Evolutionary conservation across 2,888 invertebrate genomes (phyloP), one percentile per base, ranked within the genome.

Genomic region (Camptogramma bilineatum): DNA sequence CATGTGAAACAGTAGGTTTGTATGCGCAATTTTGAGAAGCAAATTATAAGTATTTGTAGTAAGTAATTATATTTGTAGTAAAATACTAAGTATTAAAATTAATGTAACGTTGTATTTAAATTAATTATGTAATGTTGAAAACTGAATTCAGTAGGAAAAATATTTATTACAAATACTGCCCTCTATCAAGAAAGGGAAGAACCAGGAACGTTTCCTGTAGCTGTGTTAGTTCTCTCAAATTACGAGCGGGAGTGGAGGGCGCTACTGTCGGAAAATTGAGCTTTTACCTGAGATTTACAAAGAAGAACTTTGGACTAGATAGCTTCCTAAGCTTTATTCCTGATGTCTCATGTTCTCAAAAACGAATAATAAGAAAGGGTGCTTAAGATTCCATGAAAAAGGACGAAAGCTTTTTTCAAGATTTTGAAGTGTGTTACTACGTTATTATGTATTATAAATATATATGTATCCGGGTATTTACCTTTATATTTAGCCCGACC

Each of bases 131-230:
- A 4, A 2, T 4, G 4, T 24, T 24, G 34, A 34, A 34, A 2
- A 34, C 9, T 10, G 0, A 10, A 34, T 42, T 42, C 10, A 10
- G 4, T 28, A 31, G n/a, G 18, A 3, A 31, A 39, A 39, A 13
- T n/a, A 34, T 47, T 19, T 21, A 19, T 4, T 46, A n/a, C 16
- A 4, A 69, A 77, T 62, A 83, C 61, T 72, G 91, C 88, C 91
- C 86, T 85, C 91, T 91, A 69, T 60, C 69, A 8, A 19, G 72
- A 72, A 64, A 48, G 13, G 42, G 9, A 13, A 21, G 79, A 85
- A 90, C 87, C 81, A 74, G 57, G 69, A 80, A 78, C 79, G 82
- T 81, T 77, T 69, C 73, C 68, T 68, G 66, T 67, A 82, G 79
- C 78, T 82, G 66, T 51, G 66, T 61, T 67, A 81, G 79, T 77